A percentile compares a stretch with the other conserved stretches of the same genome.
phyloP scores from a whole-genome alignment of 2,797 vertebrate species.

The Gouania willdenowi region DNA sequence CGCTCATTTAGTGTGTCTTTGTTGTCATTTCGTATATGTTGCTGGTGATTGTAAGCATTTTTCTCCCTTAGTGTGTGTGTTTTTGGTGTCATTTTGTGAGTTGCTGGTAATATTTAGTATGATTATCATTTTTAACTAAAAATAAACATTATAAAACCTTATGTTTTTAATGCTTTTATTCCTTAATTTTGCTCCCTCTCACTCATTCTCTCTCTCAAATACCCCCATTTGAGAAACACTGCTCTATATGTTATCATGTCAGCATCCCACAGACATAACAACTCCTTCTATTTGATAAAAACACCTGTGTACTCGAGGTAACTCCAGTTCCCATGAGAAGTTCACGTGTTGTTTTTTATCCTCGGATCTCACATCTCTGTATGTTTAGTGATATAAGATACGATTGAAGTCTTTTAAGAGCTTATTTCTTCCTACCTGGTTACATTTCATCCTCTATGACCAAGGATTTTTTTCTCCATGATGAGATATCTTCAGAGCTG shows the following conservation, averaged over 20 bases:
- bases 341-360: neutral
- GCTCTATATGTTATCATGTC: constrained; percentile 68
- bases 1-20: too few species aligned
- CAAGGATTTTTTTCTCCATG: constrained; percentile 18
- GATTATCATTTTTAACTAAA: too few species aligned
- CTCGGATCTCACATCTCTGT: neutral
- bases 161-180: too few species aligned
- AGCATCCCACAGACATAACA: constrained; percentile 56
- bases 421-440: neutral
- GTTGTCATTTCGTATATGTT: too few species aligned
- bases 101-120: too few species aligned
- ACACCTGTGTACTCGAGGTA: constrained; percentile 2
- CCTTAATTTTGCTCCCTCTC: too few species aligned
- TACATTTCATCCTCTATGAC: constrained; percentile 8
- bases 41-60: too few species aligned
- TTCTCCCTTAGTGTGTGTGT: too few species aligned
- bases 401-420: neutral
- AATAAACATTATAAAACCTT: too few species aligned
- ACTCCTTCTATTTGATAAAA: constrained; percentile 21
- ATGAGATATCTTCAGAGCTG: constrained; percentile 20
- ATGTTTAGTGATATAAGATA: neutral
- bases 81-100: too few species aligned
- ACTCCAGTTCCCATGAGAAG: constrained; percentile 15
- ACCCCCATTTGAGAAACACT: too few species aligned
- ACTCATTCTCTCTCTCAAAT: too few species aligned